Base-by-base conservation (phyloP, 2,797 vertebrate species). In the Notoglanidium macrostoma region DNA sequence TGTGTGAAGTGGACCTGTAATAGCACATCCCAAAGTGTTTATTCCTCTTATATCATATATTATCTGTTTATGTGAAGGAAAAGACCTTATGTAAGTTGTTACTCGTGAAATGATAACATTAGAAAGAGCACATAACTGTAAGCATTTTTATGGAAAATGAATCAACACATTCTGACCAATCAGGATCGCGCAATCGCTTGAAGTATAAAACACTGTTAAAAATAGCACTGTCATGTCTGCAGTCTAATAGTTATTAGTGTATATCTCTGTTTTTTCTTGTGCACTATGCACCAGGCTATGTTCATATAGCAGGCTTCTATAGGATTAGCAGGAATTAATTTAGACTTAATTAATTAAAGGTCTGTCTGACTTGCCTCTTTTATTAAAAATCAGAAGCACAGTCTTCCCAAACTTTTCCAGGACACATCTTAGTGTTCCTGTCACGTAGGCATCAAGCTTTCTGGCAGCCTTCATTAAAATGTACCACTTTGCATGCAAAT, bases 401-500 rank as follows among this genome's bases (percentile, higher is more conserved):
- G 46, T n/a, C 29, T 32, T 32, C 3, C 15, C 17, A 35, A 11
- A 78, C 7, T 12, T 57, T 79, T 79, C 54, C 54, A 79, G 51
- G 76, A 21, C 19, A 59, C 51, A 79, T 84, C 59, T 85, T 74
- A 55, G 23, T 68, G 54, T 80, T 85, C 65, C 21, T 32, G n/a
- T 86, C 82, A 61, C 11, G n/a, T 54, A 61, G 85, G 51, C 54
- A 40, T 83, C 40, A 68, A 70, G 85, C 83, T 14, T 88, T 81
- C 59, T 83, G 77, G 32, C 51, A 68, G 67, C 40, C 61, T 84
- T 73, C 26, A 46, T 65, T 49, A 81, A 40, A 2, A 7, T 46
- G 54, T 68, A 67, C 70, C 68, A 81, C 84, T 86, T 57, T 87
- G 85, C 88, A 89, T 89, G 70, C 51, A 87, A 86, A 87, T 87